A percentile compares a stretch with the other conserved stretches of the same genome.
phyloP scores from a whole-genome alignment of 2,888 invertebrate species.

The Cephonodes hylas region DNA sequence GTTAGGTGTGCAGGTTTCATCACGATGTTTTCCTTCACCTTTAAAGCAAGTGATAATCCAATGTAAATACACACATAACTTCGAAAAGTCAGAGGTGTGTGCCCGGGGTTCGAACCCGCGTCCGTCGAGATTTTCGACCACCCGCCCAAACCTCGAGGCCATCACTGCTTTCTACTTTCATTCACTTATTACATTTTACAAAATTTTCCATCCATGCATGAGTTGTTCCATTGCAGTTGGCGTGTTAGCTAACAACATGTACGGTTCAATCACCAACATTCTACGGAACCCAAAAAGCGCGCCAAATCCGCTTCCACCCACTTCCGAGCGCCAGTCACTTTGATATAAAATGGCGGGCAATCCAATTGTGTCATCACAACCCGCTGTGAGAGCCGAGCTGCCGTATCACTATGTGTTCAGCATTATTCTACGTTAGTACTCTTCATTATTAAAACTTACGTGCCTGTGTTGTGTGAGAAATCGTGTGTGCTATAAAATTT shows the following conservation, averaged over 20 bases:
- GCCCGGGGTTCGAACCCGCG: too few species aligned
- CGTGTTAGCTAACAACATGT: too few species aligned
- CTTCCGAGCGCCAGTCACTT: conserved; percentile 53
- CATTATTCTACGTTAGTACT: conserved; percentile 67
- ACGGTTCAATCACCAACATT: background rate
- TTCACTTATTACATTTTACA: too few species aligned
- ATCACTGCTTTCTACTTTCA: too few species aligned
- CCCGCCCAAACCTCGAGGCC: too few species aligned
- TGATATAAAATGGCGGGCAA: conserved; percentile 56
- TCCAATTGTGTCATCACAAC: conserved; percentile 62
- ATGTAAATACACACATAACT: too few species aligned
- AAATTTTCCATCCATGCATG: background rate
- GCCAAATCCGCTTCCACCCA: conserved; percentile 23
- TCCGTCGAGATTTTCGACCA: too few species aligned
- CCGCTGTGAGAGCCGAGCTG: conserved; percentile 43
- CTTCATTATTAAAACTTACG: conserved; percentile 22
- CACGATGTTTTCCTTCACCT: too few species aligned
- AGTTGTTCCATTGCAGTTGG: too few species aligned
- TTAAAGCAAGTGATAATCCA: too few species aligned
- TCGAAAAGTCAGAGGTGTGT: too few species aligned
- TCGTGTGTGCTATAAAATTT: conserved; percentile 15
- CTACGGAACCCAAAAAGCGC: conserved; percentile 32
- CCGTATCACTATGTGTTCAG: conserved; percentile 62
- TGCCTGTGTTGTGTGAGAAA: conserved; percentile 13
- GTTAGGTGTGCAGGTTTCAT: too few species aligned